Evolutionary conservation across 2,797 vertebrate species (phyloP).

Genomic region (Leptatherina wallacei): DNA sequence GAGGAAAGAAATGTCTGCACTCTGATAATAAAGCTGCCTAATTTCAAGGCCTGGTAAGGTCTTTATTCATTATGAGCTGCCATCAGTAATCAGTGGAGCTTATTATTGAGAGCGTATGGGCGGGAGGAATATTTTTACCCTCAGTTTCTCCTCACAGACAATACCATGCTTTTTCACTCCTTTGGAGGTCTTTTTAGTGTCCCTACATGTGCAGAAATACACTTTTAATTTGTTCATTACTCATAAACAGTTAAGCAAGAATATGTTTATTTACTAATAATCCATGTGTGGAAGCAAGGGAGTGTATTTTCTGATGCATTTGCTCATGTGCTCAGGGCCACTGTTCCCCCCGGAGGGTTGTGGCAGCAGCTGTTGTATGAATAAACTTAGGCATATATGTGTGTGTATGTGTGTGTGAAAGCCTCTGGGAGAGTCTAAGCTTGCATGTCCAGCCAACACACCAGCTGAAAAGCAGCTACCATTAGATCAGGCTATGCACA

Average conservation of each 20-base stretch:
- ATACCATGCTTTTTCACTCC: conserved; percentile 14
- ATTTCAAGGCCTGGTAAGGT: conserved; percentile 66
- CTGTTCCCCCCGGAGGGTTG: conserved; percentile 59
- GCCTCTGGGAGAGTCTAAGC: conserved; percentile 61
- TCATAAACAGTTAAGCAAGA: conserved; percentile 19
- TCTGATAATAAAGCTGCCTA: conserved; percentile 70
- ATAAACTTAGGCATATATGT: conserved; percentile 53
- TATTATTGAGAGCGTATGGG: conserved; percentile 59
- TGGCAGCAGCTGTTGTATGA: conserved; percentile 72
- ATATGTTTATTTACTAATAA: conserved; percentile 39
- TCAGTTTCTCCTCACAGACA: conserved; percentile 34
- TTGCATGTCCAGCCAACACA: conserved; percentile 67
- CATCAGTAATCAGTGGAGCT: conserved; percentile 71
- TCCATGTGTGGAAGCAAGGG: conserved; percentile 29
- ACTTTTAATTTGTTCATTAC: background rate
- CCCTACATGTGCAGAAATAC: conserved; percentile 2
- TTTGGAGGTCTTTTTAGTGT: conserved; percentile 14
- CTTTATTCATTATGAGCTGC: conserved; percentile 74
- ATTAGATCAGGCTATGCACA: conserved; percentile 29
- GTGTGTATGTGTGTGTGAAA: conserved; percentile 29
- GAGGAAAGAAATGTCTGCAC: conserved; percentile 53
- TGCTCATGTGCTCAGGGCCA: conserved; percentile 58
- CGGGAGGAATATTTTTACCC: conserved; percentile 59
- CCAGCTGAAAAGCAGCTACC: conserved; percentile 65
- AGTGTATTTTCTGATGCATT: conserved; percentile 61